Percentiles rank a stretch among this genome's conserved stretches.
Evolutionary conservation across 2,113 vertebrate genomes (phyloP).

Genomic region (Garra rufa): DNA sequence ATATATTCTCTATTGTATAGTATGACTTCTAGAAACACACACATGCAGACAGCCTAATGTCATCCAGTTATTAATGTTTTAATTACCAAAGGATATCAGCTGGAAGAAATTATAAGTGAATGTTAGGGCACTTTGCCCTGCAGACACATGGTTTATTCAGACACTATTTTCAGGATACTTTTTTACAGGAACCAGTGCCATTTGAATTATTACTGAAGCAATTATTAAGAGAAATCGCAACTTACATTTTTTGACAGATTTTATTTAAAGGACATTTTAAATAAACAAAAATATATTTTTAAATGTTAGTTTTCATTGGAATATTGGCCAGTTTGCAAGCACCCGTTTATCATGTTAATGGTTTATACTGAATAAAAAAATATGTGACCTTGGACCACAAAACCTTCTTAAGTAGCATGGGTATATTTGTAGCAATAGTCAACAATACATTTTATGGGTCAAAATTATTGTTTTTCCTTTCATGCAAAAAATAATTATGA

Average conservation of each 20-base stretch:
- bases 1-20: not conserved
- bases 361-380: not conserved
- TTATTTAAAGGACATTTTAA: not conserved
- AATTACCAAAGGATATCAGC: not conserved
- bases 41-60: not conserved
- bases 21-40: not conserved
- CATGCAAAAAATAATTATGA: too few relatives aligned
- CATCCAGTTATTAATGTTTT: not conserved
- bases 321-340: not conserved
- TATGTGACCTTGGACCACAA: too few relatives aligned
- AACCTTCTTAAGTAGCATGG: too few relatives aligned
- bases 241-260: not conserved
- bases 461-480: too few relatives aligned
- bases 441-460: too few relatives aligned
- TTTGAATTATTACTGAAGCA: not conserved
- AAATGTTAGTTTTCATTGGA: not conserved
- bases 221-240: not conserved
- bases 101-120: slow-evolving; percentile 17
- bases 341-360: not conserved
- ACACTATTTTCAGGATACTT: not conserved
- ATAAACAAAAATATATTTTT: too few relatives aligned
- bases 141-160: not conserved
- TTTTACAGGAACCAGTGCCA: not conserved
- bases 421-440: too few relatives aligned
- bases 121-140: not conserved